Percentiles rank a stretch among this genome's conserved stretches.
Conservation (phyloP, 2,797 vertebrate genomes). For the Peromyscus eremicus region DNA sequence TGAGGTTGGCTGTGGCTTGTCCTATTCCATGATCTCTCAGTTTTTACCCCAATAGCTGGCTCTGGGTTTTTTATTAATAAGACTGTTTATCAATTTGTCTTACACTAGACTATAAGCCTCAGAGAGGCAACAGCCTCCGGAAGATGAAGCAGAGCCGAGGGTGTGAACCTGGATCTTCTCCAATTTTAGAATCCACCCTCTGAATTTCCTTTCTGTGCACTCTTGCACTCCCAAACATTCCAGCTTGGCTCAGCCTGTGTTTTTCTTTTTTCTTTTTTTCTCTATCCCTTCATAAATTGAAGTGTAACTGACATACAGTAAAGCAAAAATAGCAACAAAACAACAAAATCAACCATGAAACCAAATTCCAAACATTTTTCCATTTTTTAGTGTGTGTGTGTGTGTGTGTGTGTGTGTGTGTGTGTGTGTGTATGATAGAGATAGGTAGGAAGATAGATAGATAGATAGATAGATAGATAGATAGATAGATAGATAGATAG, state of each 20-base stretch:
- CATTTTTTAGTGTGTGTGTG: background rate
- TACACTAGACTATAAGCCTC: background rate
- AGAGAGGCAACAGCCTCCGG: background rate
- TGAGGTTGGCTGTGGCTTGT: too few relatives aligned
- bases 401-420: background rate
- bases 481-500: background rate
- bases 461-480: background rate
- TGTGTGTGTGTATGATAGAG: background rate
- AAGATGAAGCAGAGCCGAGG: rapidly evolving
- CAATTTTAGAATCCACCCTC: background rate
- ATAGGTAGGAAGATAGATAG: too few relatives aligned
- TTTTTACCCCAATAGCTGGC: too few relatives aligned
- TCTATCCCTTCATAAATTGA: constrained; percentile 7
- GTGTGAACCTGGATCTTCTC: background rate
- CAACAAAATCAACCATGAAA: background rate
- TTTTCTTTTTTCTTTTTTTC: background rate
- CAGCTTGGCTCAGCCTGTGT: too few relatives aligned
- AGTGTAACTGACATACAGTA: background rate
- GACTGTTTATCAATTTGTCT: too few relatives aligned
- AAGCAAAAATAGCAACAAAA: background rate
- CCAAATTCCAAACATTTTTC: background rate
- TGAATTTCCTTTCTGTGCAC: background rate
- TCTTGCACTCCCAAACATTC: rapidly evolving
- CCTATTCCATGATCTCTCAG: too few relatives aligned
- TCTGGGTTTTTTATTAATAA: too few relatives aligned